Base-by-base conservation (phyloP, 2,888 invertebrate species). In the Cacoxenus indagator region DNA sequence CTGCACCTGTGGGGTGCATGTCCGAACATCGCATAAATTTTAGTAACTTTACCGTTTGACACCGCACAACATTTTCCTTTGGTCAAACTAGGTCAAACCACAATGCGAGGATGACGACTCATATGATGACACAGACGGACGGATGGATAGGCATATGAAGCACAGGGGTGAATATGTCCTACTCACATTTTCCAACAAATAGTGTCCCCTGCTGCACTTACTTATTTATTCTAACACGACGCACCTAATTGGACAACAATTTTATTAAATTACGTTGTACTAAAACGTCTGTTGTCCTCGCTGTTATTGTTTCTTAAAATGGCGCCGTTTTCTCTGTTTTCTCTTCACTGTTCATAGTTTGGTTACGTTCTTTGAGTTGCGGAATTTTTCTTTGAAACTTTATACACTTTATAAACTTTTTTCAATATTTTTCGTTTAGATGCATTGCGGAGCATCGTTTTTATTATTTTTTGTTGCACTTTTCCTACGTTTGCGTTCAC, bases 321-420 rank as follows among this genome's bases (percentile, higher is more conserved):
- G 86, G 86, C 86, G 86, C 87, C 86, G 87, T 86, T 87, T 86
- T 81, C 81, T 84, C 78, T 72, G 71, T 72, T 72, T 57, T 72
- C 73, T 76, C 82, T 80, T 78, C 76, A 79, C 76, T 65, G 72
- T 70, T 74, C 67, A 75, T 75, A 68, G 70, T 75, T 24, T 54
- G 26, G 29, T 17, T 57, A 74, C 57, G 72, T 70, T 69, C 61
- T 73, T 71, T 73, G 57, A 19, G 61, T 37, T 54, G 46, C 26
- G 37, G 1, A 8, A 4, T 74, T 80, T 79, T 83, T 79, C 78
- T 77, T 79, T 68, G 74, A 77, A 67, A 67, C 73, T 37, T 4
- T 11, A 37, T 37, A 14, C 37, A 37, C 37, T 37, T 37, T 37
- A 11, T 37, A 37, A 37, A 67, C 69, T 37, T 11, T 37, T 37